Evolutionary conservation across 2,888 invertebrate species (phyloP).

Genomic region (Morpho deidamia): DNA sequence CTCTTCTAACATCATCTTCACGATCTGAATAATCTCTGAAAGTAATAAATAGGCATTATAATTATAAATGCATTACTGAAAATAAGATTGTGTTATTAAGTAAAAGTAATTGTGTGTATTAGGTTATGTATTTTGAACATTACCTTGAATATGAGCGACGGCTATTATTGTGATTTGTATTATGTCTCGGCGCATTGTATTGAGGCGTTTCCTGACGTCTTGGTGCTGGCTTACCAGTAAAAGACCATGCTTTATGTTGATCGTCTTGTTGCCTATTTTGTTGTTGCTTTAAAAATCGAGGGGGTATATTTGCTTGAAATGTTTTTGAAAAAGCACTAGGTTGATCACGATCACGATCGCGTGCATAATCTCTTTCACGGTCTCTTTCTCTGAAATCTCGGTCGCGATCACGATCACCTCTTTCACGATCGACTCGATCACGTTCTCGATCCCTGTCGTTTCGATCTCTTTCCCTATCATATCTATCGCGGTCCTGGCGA

Average conservation of each 20-base stretch:
- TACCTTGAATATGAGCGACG: constrained; percentile 70
- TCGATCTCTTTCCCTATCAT: constrained; percentile 45
- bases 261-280: constrained; percentile 73
- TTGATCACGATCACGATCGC: constrained; percentile 47
- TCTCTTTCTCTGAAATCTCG: constrained; percentile 36
- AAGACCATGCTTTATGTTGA: constrained; percentile 66
- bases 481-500: constrained; percentile 28
- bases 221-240: constrained; percentile 56
- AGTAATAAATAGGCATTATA: constrained; percentile 27
- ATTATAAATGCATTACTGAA: neutral
- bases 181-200: constrained; percentile 62
- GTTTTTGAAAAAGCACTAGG: constrained; percentile 83
- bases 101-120: neutral
- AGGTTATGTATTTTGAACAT: neutral
- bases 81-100: neutral
- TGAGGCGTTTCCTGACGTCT: constrained; percentile 57
- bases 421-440: constrained; percentile 44
- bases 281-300: constrained; percentile 90
- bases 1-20: constrained; percentile 67
- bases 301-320: constrained; percentile 91
- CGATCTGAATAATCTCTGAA: constrained; percentile 69
- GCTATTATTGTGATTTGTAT: constrained; percentile 47
- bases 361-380: constrained; percentile 36
- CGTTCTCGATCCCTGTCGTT: constrained; percentile 40
- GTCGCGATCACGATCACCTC: constrained; percentile 35